These are phyloP conservation scores for Anas georgica DNA, from an alignment of 2,797 vertebrate species.

Conservation along the genomic window DNA sequence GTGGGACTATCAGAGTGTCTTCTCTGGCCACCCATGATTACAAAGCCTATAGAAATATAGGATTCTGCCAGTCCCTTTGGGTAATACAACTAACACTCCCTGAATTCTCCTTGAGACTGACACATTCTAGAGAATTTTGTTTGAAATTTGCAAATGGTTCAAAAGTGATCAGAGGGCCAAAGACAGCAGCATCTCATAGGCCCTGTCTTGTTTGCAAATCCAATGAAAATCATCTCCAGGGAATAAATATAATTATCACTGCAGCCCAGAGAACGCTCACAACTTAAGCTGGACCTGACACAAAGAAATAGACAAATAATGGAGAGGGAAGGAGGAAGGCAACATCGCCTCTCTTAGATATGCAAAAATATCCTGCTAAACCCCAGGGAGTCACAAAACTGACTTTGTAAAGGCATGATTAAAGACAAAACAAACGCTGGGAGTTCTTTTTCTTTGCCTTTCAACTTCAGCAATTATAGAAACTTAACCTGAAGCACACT, in stretches of 20 bases:
- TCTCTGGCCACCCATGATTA: not conserved
- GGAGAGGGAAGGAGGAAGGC: not conserved
- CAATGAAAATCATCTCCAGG: not conserved
- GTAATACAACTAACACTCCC: not conserved
- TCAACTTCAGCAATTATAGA: slow-evolving; percentile 43
- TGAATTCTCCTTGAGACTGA: not conserved
- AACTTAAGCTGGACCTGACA: slow-evolving; percentile 15
- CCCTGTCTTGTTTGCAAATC: not conserved
- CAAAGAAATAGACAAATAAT: slow-evolving; percentile 45
- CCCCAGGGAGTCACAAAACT: slow-evolving; percentile 43
- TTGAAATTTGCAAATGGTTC: not conserved
- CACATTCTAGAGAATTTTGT: not conserved
- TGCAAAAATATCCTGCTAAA: slow-evolving; percentile 41
- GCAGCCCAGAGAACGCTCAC: not conserved
- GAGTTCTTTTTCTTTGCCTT: not conserved
- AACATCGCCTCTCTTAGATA: not conserved
- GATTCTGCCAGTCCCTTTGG: not conserved
- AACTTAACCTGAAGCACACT: slow-evolving; percentile 46
- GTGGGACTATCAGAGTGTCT: not conserved
- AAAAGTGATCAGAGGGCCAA: not conserved
- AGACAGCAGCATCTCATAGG: not conserved
- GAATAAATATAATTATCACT: slow-evolving; percentile 37
- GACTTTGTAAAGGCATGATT: slow-evolving; percentile 45
- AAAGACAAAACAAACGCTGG: slow-evolving; percentile 54
- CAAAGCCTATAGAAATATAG: not conserved